These are phyloP conservation scores for Coelogynopora nodosa DNA, from an alignment of 2,888 invertebrate genomes.

Conservation along the genomic window DNA sequence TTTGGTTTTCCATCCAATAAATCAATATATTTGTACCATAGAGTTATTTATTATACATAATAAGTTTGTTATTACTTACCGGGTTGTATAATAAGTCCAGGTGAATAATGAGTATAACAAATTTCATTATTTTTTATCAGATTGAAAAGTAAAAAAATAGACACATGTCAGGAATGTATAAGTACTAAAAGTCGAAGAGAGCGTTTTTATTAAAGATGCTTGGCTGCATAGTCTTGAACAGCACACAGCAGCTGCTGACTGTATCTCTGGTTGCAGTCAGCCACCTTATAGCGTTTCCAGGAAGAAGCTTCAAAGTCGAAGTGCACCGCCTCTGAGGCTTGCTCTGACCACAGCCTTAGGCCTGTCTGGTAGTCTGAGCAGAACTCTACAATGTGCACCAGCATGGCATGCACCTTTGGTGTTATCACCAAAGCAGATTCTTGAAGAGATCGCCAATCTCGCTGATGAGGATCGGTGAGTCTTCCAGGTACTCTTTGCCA, in stretches of 20 bases:
- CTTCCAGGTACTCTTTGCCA: background rate
- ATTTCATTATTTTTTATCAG: background rate
- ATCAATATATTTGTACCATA: too few relatives aligned
- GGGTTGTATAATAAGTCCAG: background rate
- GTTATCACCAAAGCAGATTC: background rate
- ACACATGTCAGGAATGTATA: background rate
- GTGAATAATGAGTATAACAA: background rate
- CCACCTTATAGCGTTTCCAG: background rate
- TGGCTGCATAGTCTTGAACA: background rate
- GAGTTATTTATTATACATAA: too few relatives aligned
- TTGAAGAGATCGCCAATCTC: background rate
- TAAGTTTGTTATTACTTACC: too few relatives aligned
- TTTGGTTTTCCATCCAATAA: too few relatives aligned
- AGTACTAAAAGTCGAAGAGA: background rate
- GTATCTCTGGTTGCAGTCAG: constrained; percentile 8
- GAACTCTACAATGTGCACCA: background rate
- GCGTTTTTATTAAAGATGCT: constrained; percentile 3
- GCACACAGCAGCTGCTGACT: constrained; percentile 2
- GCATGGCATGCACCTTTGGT: constrained; percentile 23
- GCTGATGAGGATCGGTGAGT: background rate
- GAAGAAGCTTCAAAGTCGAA: constrained; percentile 15
- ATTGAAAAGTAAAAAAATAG: background rate
- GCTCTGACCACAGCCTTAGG: background rate
- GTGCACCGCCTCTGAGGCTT: constrained; percentile 10
- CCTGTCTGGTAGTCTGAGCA: background rate